Base-by-base conservation (phyloP, 2,888 invertebrate genomes). In the Tortrix viridana region DNA sequence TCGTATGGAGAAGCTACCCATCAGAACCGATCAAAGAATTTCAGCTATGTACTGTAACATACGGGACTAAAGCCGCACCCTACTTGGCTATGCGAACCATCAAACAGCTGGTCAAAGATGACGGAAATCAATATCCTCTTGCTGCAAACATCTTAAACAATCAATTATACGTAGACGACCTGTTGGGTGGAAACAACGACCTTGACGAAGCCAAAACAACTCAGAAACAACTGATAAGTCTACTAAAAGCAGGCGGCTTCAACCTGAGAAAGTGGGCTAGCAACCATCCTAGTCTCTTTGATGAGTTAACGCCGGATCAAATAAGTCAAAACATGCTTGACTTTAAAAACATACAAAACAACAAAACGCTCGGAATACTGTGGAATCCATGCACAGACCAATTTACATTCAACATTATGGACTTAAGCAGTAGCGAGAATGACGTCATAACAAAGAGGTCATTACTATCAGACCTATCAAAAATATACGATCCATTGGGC, bases 401-500 rank as follows among this genome's bases (percentile, higher is more conserved):
- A n/a, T n/a, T n/a, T 43, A 59, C 26, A 7, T 52, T 50, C 14
- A 41, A 41, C 53, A 12, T 48, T 43, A 5, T 12, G n/a, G 12
- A n/a, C 19, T 1, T 46, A 2, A 20, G 5, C 14, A 46, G 4
- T 20, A 32, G 26, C 18, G 16, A 20, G 16, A 22, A 20, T 20
- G 22, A 20, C 6, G 20, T 46, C 46, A 46, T 26, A 23, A 59
- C 38, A 50, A 50, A 49, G 22, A 26, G 48, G 14, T 19, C 19
- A 32, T 32, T 52, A 12, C 52, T 52, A 12, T 46, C 52, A 3
- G 43, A 52, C 16, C 41, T 52, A 20, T 52, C 46, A 52, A 52
- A 52, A 32, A 46, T 60, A 52, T 61, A 48, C 41, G 61, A 61
- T 16, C 61, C 62, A 7, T 52, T 57, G 3, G 62, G 62, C n/a